phyloP scores from a whole-genome alignment of 1,140 invertebrate species.

The Formica selysi region DNA sequence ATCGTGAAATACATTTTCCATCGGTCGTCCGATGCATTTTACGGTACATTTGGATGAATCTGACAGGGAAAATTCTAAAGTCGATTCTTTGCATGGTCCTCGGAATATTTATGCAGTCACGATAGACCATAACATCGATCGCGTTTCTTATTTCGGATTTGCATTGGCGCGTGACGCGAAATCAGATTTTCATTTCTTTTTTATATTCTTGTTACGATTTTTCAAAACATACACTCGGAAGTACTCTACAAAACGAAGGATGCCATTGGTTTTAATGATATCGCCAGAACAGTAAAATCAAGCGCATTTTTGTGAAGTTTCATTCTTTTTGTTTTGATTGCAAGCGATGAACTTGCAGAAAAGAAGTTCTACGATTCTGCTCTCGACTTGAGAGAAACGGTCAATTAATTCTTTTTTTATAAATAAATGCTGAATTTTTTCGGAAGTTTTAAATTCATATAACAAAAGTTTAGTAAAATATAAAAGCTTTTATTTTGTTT shows the following conservation, averaged over 20 bases:
- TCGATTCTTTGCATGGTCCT: constrained; percentile 6
- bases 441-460: background rate
- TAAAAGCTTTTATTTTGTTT: background rate
- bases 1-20: constrained; percentile 25
- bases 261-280: constrained; percentile 9
- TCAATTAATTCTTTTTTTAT: constrained; percentile 13
- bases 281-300: constrained; percentile 3
- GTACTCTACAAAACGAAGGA: background rate
- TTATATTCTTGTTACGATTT: constrained; percentile 12
- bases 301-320: background rate
- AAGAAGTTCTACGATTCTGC: background rate
- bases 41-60: constrained; percentile 27
- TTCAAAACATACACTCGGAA: constrained; percentile 15
- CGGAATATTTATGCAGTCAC: constrained; percentile 39
- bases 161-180: background rate
- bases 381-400: background rate
- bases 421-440: background rate
- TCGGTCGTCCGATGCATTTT: constrained; percentile 32
- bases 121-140: constrained; percentile 42
- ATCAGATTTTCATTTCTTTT: constrained; percentile 10
- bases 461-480: background rate
- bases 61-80: constrained; percentile 32
- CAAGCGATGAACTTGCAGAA: background rate
- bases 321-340: background rate
- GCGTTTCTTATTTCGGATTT: constrained; percentile 31